Percentiles rank a stretch among this genome's conserved stretches.
Conservation (phyloP, 2,888 invertebrate genomes). For the Drosophila recens region DNA sequence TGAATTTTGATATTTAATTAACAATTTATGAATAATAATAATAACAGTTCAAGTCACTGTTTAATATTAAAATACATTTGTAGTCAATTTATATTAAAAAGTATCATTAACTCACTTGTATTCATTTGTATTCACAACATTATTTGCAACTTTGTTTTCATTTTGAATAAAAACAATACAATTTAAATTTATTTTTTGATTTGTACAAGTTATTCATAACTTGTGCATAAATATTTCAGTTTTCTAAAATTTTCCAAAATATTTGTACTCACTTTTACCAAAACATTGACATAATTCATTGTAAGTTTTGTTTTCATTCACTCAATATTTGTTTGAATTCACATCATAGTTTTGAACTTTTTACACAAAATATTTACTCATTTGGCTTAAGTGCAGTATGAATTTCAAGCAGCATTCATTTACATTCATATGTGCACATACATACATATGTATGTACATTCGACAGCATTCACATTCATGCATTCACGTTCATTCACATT, state of each 20-base stretch:
- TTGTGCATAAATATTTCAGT: neutral
- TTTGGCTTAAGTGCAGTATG: conserved; percentile 8
- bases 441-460: neutral
- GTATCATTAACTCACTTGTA: too few species aligned
- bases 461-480: conserved; percentile 36
- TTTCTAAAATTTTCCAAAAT: neutral
- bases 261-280: neutral
- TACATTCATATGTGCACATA: conserved; percentile 27
- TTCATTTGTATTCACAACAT: conserved; percentile 3
- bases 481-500: conserved; percentile 39
- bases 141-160: neutral
- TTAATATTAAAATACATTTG: neutral
- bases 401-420: conserved; percentile 22
- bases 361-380: neutral
- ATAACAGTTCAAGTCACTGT: neutral
- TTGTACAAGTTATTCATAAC: neutral
- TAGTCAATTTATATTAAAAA: too few species aligned
- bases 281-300: neutral
- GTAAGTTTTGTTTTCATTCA: neutral
- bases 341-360: neutral
- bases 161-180: neutral
- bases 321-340: neutral
- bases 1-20: too few species aligned
- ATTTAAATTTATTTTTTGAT: neutral
- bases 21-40: neutral